Percentiles rank a stretch among this genome's conserved stretches.
These are phyloP conservation scores for Parauchenoglanis punctatus DNA, from an alignment of 2,797 vertebrate genomes.

Conservation along the genomic window DNA sequence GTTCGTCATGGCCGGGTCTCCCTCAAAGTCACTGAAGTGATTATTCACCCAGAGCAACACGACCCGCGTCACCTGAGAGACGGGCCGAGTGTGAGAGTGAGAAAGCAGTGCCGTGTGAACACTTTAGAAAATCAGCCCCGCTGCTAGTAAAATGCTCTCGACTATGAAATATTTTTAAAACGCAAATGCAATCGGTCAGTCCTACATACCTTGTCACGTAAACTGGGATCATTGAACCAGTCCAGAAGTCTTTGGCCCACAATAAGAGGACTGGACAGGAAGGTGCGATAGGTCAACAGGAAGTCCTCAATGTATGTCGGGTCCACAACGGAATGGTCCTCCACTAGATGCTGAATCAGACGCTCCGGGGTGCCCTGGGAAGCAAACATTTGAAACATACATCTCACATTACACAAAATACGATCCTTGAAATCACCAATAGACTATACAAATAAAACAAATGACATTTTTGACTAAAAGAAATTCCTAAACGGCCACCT, in stretches of 20 bases:
- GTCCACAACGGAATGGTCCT: constrained; percentile 97
- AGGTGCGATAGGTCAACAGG: constrained; percentile 94
- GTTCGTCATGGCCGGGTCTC: constrained; percentile 84
- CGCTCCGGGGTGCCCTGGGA: constrained; percentile 93
- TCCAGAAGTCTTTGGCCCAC: constrained; percentile 97
- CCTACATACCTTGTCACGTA: constrained; percentile 93
- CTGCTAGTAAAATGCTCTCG: too few relatives aligned
- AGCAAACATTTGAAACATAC: background rate
- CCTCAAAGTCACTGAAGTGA: constrained; percentile 91
- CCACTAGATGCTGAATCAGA: constrained; percentile 97
- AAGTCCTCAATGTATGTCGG: constrained; percentile 99
- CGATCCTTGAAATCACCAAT: background rate
- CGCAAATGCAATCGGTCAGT: too few relatives aligned
- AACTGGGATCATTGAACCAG: constrained; percentile 98
- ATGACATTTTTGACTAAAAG: background rate
- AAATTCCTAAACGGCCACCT: constrained; percentile 75
- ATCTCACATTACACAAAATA: background rate
- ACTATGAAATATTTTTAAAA: background rate
- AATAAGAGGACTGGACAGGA: constrained; percentile 96
- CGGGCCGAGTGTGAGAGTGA: background rate
- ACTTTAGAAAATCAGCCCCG: background rate
- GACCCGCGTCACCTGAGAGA: constrained; percentile 84
- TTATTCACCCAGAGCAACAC: constrained; percentile 90
- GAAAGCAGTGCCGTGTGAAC: background rate
- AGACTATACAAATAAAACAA: background rate